Base-by-base conservation (phyloP, 2,888 invertebrate species). In the Diaperis boleti region DNA sequence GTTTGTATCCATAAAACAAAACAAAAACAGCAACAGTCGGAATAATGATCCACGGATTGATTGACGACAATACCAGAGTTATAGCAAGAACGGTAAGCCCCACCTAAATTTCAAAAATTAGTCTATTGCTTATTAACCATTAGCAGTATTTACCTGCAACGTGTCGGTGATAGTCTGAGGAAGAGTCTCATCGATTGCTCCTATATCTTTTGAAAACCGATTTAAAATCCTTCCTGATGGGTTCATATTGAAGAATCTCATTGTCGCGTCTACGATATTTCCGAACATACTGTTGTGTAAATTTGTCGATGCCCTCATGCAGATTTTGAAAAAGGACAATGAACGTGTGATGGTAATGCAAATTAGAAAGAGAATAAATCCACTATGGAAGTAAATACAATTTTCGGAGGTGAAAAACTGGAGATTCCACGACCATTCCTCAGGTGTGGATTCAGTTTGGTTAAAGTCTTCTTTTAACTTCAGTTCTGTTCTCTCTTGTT, bases 161-260 rank as follows among this genome's bases (percentile, higher is more conserved):
- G 82, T 82, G 77, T 86, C 86, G 59, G 86, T 81, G 41, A 86
- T 70, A 1, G 83, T 82, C 14, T 74, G 71, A 0, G 86, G 85
- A 33, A 86, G 70, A 5, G 81, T 59, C 71, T 86, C 86, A 72
- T 87, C 86, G 13, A 86, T 82, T 0, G 84, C 78, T 1, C 85
- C 89, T 76, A 89, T 86, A 75, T 91, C 91, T 76, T 90, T 90
- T 1, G 90, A 87, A 77, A 91, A 90, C 45, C 91, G 81, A 78
- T 90, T 91, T 33, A 91, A 79, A 64, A 91, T 86, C 33, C 85
- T 81, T 1, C 87, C 86, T 1, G 85, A 84, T 1, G 89, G 86
- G 75, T 91, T 91, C 0, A 82, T 84, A 71, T 89, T 89, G 78
- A 91, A 92, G 77, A 92, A 92, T 57, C 82, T 79, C 82, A 90